Evolutionary conservation across 2,888 invertebrate genomes (phyloP).

Genomic region (Colostygia pectinataria): DNA sequence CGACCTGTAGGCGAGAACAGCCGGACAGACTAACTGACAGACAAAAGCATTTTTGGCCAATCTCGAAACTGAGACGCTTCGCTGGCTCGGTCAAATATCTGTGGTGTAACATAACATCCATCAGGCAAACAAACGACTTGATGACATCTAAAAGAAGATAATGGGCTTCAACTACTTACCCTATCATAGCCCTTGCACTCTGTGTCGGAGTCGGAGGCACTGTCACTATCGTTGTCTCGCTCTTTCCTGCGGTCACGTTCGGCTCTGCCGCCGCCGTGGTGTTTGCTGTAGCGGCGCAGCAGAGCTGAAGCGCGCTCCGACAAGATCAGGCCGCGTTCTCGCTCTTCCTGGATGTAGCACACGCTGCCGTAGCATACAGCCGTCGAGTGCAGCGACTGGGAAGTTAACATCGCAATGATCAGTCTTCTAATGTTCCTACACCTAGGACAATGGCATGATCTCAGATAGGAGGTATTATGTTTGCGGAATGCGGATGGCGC

Average conservation of each 20-base stretch:
- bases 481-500: too few relatives aligned
- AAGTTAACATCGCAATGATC: conserved; percentile 23
- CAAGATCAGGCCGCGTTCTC: conserved; percentile 41
- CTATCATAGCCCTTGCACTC: conserved; percentile 76
- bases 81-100: too few relatives aligned
- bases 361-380: conserved; percentile 62
- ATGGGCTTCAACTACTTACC: conserved; percentile 55
- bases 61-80: too few relatives aligned
- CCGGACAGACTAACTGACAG: too few relatives aligned
- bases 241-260: conserved; percentile 69
- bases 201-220: conserved; percentile 81
- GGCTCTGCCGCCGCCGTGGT: conserved; percentile 73
- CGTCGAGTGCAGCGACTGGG: conserved; percentile 64
- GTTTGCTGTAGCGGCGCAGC: conserved; percentile 73
- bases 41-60: too few relatives aligned
- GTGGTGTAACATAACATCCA: too few relatives aligned
- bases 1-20: too few relatives aligned
- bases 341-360: conserved; percentile 59
- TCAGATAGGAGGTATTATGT: too few relatives aligned
- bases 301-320: conserved; percentile 39
- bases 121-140: too few relatives aligned
- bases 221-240: conserved; percentile 81
- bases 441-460: too few relatives aligned
- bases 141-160: too few relatives aligned
- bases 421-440: too few relatives aligned